phyloP scores from a whole-genome alignment of 2,797 vertebrate species.

The Thamnophis elegans region DNA sequence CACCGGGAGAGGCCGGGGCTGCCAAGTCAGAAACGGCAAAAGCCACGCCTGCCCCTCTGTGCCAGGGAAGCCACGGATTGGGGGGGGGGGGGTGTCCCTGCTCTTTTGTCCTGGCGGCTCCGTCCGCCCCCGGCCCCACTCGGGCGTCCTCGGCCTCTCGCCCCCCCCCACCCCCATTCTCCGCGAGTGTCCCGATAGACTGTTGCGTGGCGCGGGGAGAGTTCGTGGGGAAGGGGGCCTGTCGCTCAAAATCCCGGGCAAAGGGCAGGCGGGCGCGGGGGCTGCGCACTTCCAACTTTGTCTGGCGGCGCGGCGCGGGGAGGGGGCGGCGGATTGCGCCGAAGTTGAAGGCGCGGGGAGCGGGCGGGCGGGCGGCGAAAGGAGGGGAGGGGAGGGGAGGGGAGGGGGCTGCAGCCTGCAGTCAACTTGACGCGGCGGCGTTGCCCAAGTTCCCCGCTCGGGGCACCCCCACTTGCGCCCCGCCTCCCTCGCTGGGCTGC shows the following conservation, averaged over 20 bases:
- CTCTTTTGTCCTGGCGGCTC: neutral
- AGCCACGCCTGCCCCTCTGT: neutral
- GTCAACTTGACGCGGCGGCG: neutral
- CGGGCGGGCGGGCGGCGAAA: neutral
- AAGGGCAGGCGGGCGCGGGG: neutral
- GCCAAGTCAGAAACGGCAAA: neutral
- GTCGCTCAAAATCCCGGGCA: neutral
- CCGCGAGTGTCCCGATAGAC: neutral
- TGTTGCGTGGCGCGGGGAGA: conserved; percentile 57
- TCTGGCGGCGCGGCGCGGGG: neutral
- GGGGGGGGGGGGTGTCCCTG: neutral
- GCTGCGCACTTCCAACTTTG: neutral
- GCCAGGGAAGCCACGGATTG: neutral
- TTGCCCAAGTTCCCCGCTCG: neutral
- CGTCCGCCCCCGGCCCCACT: too few species aligned
- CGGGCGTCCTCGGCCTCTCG: neutral
- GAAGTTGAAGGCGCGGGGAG: neutral
- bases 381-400: neutral
- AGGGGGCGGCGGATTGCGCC: neutral
- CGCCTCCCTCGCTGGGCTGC: neutral
- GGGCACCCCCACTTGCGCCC: neutral
- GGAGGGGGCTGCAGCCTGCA: neutral
- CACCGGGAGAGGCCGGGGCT: neutral
- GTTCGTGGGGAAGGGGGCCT: conserved; percentile 71
- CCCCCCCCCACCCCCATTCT: too few species aligned